Evolutionary conservation across 2,113 vertebrate genomes (phyloP), one percentile per base, ranked within the genome.

Genomic region (Picathartes gymnocephalus): DNA sequence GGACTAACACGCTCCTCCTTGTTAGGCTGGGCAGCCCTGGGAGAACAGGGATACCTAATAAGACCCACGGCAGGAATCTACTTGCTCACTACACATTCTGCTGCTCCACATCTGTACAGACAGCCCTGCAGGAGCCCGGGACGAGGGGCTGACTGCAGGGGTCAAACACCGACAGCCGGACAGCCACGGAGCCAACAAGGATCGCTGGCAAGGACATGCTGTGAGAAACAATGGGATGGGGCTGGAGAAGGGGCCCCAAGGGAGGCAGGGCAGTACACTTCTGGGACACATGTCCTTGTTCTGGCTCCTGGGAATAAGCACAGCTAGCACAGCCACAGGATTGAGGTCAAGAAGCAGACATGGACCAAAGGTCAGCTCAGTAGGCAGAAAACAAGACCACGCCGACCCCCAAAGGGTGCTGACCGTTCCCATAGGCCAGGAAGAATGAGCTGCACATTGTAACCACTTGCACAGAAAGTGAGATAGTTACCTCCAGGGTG

Each of bases 81-180:
- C 4, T 20, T 10, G 6, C 44, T n/a, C 42, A 7, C n/a, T 13
- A 1, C 21, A 23, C 3, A 0, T 17, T 12, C 62, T 5, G 7
- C 31, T 85, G 54, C 23, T 23, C 2, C 24, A 35, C 1, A 0
- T 48, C 31, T 54, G 35, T 11, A 7, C 35, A 65, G 8, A 42
- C 2, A 23, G 3, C 10, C 30, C 31, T 27, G 64, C 22, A 44
- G 54, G 5, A 15, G 22, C 5, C 12, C 2, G 4, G 53, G 27
- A 22, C 27, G 5, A 31, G 72, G 53, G 22, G n/a, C 39, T 20
- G 33, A 3, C 2, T 19, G 39, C 13, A 6, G 17, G 3, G 10
- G 7, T 16, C 47, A 4, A 8, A 45, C 72, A 9, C 28, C 1
- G 0, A n/a, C 3, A 14, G 57, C 33, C 5, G 0, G 14, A 12